Conservation (phyloP, 2,113 vertebrate species). For the Rallus limicola region DNA sequence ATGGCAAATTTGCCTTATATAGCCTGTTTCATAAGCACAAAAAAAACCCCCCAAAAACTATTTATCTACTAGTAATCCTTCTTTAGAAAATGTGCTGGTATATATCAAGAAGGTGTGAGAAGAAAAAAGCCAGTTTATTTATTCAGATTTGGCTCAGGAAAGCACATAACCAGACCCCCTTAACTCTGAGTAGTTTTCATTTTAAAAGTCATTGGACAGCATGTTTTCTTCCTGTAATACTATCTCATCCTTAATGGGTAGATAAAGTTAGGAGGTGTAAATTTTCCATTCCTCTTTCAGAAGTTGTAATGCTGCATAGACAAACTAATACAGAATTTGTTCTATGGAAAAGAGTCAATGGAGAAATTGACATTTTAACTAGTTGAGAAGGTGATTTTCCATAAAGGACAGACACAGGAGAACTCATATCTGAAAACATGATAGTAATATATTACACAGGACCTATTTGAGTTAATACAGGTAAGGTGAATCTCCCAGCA, state of each 20-base stretch:
- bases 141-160: background rate
- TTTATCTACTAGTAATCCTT: background rate
- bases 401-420: rapidly evolving
- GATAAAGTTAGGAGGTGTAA: background rate
- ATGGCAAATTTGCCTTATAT: background rate
- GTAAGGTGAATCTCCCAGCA: background rate
- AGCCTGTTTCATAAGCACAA: background rate
- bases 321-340: background rate
- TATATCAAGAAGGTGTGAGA: background rate
- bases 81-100: background rate
- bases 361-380: background rate
- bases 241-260: background rate
- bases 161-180: background rate
- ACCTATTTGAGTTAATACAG: background rate
- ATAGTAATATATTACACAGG: background rate
- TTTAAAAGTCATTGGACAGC: background rate
- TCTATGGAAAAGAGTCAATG: background rate
- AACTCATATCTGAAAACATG: background rate
- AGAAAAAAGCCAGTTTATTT: no score
- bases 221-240: background rate
- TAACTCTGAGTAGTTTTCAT: background rate
- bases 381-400: background rate
- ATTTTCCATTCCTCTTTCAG: background rate
- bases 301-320: background rate
- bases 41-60: no score